These are phyloP conservation scores for Calidris pygmaea DNA, from an alignment of 2,113 vertebrate species.

Conservation along the genomic window DNA sequence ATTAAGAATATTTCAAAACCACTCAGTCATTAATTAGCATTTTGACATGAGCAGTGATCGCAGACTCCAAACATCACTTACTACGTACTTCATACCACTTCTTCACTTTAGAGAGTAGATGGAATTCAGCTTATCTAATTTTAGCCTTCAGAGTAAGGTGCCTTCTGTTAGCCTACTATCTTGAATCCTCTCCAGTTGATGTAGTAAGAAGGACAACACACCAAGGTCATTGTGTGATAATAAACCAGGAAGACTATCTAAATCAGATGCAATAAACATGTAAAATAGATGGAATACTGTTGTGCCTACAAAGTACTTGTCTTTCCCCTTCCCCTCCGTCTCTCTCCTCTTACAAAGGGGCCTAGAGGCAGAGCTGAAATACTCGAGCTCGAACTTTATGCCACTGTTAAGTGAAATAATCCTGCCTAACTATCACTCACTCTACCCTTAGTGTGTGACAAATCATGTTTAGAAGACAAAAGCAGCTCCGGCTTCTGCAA, in stretches of 20 bases:
- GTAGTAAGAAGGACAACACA: neutral
- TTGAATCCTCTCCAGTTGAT: neutral
- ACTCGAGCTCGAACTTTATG: neutral
- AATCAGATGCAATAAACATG: neutral
- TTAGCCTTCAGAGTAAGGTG: neutral
- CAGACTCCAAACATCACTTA: neutral
- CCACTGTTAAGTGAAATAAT: neutral
- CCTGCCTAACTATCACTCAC: neutral
- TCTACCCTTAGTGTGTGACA: neutral
- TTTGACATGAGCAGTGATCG: neutral
- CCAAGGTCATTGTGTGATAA: neutral
- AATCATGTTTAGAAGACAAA: neutral
- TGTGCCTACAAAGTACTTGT: neutral
- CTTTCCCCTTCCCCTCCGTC: neutral
- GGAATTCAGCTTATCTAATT: neutral
- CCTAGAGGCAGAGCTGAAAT: neutral
- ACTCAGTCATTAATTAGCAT: neutral
- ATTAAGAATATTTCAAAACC: neutral
- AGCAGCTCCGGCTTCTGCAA: neutral
- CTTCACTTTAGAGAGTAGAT: neutral
- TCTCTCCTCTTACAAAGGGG: neutral
- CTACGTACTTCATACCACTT: neutral
- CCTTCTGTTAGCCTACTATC: neutral
- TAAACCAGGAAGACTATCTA: neutral
- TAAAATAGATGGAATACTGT: neutral